Percentiles rank a stretch among this genome's conserved stretches.
Evolutionary conservation across 37 sponge, comb jelly and placozoan genomes (phyloP).

Genomic region (Dysidea cf. avara): DNA sequence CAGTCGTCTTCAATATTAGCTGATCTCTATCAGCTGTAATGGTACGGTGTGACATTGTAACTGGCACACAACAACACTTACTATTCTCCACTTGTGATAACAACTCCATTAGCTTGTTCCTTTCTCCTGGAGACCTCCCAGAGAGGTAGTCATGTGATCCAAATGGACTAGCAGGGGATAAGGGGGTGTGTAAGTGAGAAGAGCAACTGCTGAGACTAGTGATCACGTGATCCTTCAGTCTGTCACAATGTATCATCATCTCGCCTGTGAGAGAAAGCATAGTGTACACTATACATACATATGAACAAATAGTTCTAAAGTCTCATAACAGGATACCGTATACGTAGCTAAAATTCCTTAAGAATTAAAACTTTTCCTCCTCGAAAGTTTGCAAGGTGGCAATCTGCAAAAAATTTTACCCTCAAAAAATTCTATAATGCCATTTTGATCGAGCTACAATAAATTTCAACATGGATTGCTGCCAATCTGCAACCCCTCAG

Average conservation of each 20-base stretch:
- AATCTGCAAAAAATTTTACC: too few relatives aligned
- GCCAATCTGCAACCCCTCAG: too few relatives aligned
- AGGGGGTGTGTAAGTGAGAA: constrained; percentile 19
- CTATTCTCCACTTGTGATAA: constrained; percentile 40
- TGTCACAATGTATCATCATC: constrained; percentile 23
- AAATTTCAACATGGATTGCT: too few relatives aligned
- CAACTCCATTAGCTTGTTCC: constrained; percentile 48
- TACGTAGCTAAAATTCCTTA: too few relatives aligned
- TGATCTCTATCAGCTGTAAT: constrained; percentile 46
- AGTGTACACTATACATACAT: background rate
- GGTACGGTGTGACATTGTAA: background rate
- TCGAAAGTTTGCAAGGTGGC: too few relatives aligned
- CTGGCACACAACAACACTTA: background rate
- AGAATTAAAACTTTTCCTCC: too few relatives aligned
- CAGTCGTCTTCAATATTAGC: constrained; percentile 10
- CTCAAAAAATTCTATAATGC: too few relatives aligned
- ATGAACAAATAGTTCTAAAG: background rate
- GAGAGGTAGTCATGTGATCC: constrained; percentile 61
- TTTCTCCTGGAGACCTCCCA: constrained; percentile 51
- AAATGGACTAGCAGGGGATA: constrained; percentile 41
- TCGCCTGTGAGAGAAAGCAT: constrained; percentile 39
- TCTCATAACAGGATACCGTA: too few relatives aligned
- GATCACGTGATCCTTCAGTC: constrained; percentile 37
- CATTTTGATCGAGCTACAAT: too few relatives aligned
- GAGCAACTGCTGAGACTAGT: background rate